Percentiles rank a stretch among this genome's conserved stretches.
Conservation (phyloP, 2,113 vertebrate genomes). For the Sinocyclocheilus maitianheensis region DNA sequence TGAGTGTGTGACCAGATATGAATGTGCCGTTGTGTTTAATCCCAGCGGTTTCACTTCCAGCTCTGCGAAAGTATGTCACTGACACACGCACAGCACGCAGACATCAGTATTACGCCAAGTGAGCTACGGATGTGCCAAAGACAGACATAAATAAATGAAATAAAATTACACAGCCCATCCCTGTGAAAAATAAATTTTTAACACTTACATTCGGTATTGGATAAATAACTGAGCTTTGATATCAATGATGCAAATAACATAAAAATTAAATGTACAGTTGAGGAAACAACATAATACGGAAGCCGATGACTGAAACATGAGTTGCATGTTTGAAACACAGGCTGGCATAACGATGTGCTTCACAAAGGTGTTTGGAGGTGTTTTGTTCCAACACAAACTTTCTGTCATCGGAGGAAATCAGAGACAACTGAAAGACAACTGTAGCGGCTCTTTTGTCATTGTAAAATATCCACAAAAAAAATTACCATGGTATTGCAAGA, state of each 20-base stretch:
- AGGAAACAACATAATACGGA: background rate
- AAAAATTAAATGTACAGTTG: background rate
- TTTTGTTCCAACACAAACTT: background rate
- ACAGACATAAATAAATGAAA: constrained; percentile 37
- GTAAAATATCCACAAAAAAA: background rate
- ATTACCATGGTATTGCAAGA: background rate
- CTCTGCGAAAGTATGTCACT: constrained; percentile 62
- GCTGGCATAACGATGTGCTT: background rate
- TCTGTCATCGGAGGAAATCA: background rate
- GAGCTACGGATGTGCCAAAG: constrained; percentile 34
- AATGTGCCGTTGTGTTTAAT: constrained; percentile 77
- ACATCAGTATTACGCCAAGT: constrained; percentile 32
- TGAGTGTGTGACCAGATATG: constrained; percentile 76
- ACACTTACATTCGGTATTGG: background rate
- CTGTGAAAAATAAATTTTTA: background rate
- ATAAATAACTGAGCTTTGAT: constrained; percentile 7
- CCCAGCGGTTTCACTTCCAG: constrained; percentile 63
- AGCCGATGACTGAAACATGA: background rate
- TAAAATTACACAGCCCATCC: background rate
- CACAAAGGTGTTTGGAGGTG: background rate
- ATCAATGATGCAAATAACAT: constrained; percentile 9
- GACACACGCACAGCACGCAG: constrained; percentile 23
- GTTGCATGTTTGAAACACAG: background rate
- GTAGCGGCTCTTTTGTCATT: background rate
- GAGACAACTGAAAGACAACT: background rate